Percentiles rank a stretch among this genome's conserved stretches.
Conservation (phyloP, 1,140 invertebrate species). For the Idris sp. region DNA sequence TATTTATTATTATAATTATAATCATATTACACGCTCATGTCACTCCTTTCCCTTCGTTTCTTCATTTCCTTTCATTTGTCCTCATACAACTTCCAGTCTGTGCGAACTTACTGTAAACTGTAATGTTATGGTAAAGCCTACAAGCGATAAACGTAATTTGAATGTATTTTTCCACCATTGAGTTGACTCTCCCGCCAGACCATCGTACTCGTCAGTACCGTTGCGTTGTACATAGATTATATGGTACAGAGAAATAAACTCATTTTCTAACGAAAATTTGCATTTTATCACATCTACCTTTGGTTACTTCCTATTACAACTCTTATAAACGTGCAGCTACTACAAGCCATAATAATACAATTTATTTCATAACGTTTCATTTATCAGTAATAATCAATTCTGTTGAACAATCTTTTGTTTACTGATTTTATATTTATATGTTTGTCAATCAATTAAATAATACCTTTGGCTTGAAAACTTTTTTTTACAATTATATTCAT, state of each 20-base stretch:
- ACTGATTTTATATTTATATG: no score
- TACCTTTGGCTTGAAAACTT: no score
- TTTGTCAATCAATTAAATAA: no score
- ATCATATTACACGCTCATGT: constrained; percentile 66
- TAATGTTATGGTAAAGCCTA: constrained; percentile 58
- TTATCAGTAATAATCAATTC: no score
- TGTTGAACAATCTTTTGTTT: no score
- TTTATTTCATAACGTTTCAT: no score
- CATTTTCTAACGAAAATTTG: constrained; percentile 76
- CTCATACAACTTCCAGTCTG: constrained; percentile 54
- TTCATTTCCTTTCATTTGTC: constrained; percentile 47
- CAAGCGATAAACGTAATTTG: constrained; percentile 50
- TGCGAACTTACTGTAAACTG: constrained; percentile 50
- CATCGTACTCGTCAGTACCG: constrained; percentile 76
- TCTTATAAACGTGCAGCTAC: no score
- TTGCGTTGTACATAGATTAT: constrained; percentile 78
- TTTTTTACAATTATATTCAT: no score
- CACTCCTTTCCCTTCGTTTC: constrained; percentile 45
- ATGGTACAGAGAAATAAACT: constrained; percentile 79
- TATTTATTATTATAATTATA: constrained; percentile 75
- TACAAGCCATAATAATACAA: no score
- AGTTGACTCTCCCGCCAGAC: constrained; percentile 73
- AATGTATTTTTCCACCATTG: constrained; percentile 70
- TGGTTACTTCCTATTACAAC: constrained; percentile 21
- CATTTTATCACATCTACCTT: constrained; percentile 20